A percentile compares a stretch with the other conserved stretches of the same genome.
Conservation (phyloP, 2,888 invertebrate species). For the Drosophila testacea region DNA sequence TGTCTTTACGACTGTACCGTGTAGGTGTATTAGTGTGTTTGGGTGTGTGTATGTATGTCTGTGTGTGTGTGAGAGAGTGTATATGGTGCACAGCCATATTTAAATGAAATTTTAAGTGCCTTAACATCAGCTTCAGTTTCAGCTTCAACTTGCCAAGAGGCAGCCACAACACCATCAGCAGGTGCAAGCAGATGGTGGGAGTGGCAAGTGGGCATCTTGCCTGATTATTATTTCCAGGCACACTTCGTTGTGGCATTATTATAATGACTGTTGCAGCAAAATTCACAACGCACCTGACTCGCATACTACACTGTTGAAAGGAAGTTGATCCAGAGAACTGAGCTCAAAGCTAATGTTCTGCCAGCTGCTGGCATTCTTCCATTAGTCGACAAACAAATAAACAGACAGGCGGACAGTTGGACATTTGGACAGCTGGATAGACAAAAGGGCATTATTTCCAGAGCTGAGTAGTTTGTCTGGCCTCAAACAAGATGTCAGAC, state of each 20-base stretch:
- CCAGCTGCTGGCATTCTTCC: constrained; percentile 65
- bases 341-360: constrained; percentile 66
- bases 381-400: constrained; percentile 51
- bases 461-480: constrained; percentile 26
- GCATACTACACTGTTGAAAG: constrained; percentile 59
- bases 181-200: constrained; percentile 11
- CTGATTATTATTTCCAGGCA: constrained; percentile 81
- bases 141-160: constrained; percentile 27
- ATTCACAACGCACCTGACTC: constrained; percentile 82
- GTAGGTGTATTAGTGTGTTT: background rate
- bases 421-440: constrained; percentile 13
- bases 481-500: constrained; percentile 28
- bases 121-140: constrained; percentile 26
- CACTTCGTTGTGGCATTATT: constrained; percentile 83
- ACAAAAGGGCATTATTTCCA: constrained; percentile 18
- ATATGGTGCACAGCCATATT: constrained; percentile 54
- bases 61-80: background rate
- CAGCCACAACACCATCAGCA: constrained; percentile 23
- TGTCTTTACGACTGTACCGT: constrained; percentile 27
- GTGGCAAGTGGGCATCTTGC: constrained; percentile 24
- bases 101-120: constrained; percentile 78
- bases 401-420: constrained; percentile 21
- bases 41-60: constrained; percentile 1
- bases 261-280: constrained; percentile 83
- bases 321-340: constrained; percentile 8